phyloP scores from a whole-genome alignment of 1,140 invertebrate genomes.

The Atta colombica region DNA sequence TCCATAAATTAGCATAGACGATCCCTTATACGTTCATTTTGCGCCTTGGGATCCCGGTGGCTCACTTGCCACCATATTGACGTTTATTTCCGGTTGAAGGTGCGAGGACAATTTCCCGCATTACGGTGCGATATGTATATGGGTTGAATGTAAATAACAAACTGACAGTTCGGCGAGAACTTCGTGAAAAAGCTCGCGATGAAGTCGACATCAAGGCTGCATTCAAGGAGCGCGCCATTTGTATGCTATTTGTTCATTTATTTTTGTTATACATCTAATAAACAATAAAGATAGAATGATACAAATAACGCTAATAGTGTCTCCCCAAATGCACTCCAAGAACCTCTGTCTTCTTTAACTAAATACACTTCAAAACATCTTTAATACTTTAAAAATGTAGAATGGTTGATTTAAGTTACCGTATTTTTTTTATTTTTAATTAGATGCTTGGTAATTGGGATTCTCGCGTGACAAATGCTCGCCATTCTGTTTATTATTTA shows the following conservation, averaged over 20 bases:
- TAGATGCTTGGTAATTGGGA: background rate
- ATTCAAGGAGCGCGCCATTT: no score
- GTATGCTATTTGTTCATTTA: no score
- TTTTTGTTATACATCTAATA: no score
- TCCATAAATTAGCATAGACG: constrained; percentile 69
- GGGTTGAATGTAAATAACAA: constrained; percentile 50
- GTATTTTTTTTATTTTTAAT: background rate
- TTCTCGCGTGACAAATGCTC: background rate
- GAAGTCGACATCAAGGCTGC: background rate
- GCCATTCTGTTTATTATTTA: background rate
- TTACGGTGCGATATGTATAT: constrained; percentile 43
- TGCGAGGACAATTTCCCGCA: constrained; percentile 42
- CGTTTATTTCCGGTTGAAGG: constrained; percentile 52
- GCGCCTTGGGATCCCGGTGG: background rate
- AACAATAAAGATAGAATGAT: no score
- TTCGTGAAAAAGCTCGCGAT: constrained; percentile 1
- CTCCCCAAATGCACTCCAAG: no score
- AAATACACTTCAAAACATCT: background rate
- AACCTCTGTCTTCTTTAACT: background rate
- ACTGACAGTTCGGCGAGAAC: constrained; percentile 8
- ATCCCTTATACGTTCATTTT: constrained; percentile 19
- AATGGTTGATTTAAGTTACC: background rate
- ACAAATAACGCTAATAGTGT: no score
- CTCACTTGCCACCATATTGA: constrained; percentile 31
- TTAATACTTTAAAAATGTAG: background rate